Evolutionary conservation across 2,113 vertebrate genomes (phyloP), one percentile per base, ranked within the genome.

Genomic region (Hiodon tergisus): DNA sequence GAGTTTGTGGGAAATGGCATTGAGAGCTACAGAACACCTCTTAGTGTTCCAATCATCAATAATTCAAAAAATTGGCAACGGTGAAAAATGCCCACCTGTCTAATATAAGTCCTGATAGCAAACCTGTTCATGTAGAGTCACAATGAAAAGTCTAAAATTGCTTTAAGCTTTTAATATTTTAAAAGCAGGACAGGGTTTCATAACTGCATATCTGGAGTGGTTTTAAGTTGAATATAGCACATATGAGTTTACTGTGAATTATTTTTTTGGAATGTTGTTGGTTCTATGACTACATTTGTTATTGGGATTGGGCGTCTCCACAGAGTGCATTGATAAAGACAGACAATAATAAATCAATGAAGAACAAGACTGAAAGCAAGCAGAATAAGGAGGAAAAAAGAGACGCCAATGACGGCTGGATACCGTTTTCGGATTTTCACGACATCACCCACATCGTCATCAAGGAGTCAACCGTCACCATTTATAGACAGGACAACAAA

Each of bases 401-500:
- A 73, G 83, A 85, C 0, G 4, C 14, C 0, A 79, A 71, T 6
- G 90, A 95, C 0, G 78, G 74, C 1, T 98, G 96, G 96, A 87
- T 77, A 69, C 84, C 72, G 5, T 98, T 99, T 81, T 96, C 93
- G 2, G 97, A 99, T 78, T 99, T 98, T 79, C 90, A 93, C 57
- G 95, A 98, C 86, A 98, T 99, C 86, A 99, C 95, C 14, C 95
- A 98, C 83, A 86, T 95, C 2, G 94, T 95, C 77, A 93, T 98
- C 82, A 97, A 89, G 83, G 95, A 98, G 0, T 76, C 84, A 11
- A 85, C 76, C 0, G 94, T 98, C 80, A 94, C 91, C 86, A 93
- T 98, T 83, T 93, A 93, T 73, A 94, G 92, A 80, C 97, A 98
- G 86, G 96, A 98, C 83, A 96, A 98, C 91, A 98, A 88, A 85